phyloP scores from a whole-genome alignment of 2,113 vertebrate species.

The Phoenicopterus ruber region DNA sequence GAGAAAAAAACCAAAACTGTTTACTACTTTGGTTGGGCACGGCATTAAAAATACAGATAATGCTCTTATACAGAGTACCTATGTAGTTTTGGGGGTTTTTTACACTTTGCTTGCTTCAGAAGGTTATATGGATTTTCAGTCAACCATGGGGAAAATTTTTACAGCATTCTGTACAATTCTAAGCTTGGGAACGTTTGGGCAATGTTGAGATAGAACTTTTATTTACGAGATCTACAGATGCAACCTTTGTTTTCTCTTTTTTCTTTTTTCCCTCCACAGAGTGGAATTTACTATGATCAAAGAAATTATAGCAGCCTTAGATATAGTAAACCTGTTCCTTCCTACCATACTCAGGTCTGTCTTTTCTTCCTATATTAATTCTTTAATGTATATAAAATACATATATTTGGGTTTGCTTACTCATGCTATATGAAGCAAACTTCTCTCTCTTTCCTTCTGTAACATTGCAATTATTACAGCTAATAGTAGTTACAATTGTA shows the following conservation, averaged over 20 bases:
- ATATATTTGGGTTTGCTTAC: neutral
- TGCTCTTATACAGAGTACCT: neutral
- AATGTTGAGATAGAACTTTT: neutral
- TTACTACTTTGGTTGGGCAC: neutral
- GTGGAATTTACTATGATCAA: conserved; percentile 90
- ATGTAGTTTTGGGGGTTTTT: neutral
- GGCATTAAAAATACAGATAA: neutral
- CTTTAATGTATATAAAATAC: neutral
- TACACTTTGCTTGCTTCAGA: neutral
- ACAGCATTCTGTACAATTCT: neutral
- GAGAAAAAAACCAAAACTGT: neutral
- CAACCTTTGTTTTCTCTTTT: neutral
- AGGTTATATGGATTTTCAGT: neutral
- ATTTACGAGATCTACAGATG: neutral
- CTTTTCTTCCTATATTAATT: neutral
- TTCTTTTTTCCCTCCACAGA: conserved; percentile 73
- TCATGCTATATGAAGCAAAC: neutral
- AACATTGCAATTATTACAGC: neutral
- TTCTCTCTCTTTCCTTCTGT: neutral
- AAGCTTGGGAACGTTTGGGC: neutral
- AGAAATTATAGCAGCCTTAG: conserved; percentile 91
- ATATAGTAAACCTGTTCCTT: conserved; percentile 79
- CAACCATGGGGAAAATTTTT: neutral
- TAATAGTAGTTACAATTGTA: neutral
- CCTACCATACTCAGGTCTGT: conserved; percentile 75